phyloP scores from a whole-genome alignment of 2,888 invertebrate species.

The Apamea crenata region DNA sequence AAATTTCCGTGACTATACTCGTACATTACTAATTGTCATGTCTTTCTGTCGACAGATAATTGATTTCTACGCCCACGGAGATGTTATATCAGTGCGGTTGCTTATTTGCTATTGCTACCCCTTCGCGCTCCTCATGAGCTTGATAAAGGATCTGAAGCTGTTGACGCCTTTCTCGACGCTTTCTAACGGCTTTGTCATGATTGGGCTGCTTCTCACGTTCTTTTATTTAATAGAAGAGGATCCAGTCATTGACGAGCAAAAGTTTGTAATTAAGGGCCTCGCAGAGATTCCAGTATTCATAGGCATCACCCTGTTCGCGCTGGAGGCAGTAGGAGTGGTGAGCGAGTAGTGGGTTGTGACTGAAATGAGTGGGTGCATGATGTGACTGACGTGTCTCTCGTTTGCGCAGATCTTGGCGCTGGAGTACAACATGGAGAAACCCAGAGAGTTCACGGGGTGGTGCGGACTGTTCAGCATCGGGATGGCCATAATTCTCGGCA shows the following conservation, averaged over 20 bases:
- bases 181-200: constrained; percentile 93
- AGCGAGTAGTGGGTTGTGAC: constrained; percentile 72
- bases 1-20: background rate
- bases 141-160: constrained; percentile 93
- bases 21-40: constrained; percentile 1
- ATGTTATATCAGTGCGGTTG: constrained; percentile 81
- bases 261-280: constrained; percentile 83
- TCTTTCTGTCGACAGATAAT: constrained; percentile 81
- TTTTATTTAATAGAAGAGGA: constrained; percentile 93
- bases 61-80: constrained; percentile 79
- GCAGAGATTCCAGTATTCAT: constrained; percentile 94
- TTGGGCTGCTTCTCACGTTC: constrained; percentile 93
- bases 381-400: background rate
- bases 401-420: constrained; percentile 94
- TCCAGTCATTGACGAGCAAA: constrained; percentile 86
- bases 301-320: constrained; percentile 96
- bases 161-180: constrained; percentile 95
- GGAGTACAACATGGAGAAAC: constrained; percentile 97
- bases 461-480: constrained; percentile 95
- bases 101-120: constrained; percentile 91
- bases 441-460: constrained; percentile 93
- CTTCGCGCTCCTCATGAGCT: constrained; percentile 91
- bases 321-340: constrained; percentile 95
- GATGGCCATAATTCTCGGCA: constrained; percentile 93
- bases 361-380: background rate